Evolutionary conservation across 1,140 invertebrate genomes (phyloP).

Genomic region (Cherax quadricarinatus): DNA sequence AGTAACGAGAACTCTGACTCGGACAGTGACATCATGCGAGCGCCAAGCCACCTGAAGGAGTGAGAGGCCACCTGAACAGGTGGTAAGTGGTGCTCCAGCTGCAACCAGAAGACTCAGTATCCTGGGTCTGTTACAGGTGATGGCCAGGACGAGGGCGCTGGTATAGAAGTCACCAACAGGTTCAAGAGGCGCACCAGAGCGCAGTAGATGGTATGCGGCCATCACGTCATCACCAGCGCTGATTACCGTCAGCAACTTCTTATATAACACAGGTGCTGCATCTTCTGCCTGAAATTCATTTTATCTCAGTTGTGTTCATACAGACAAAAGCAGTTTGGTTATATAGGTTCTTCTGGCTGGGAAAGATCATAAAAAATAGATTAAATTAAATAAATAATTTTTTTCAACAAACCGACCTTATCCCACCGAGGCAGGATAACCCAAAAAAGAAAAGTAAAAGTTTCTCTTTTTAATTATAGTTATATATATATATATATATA

Average conservation of each 20-base stretch:
- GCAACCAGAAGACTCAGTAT: constrained; percentile 22
- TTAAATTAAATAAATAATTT: no score
- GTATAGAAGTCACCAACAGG: background rate
- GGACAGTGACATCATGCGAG: constrained; percentile 20
- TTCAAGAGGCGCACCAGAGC: constrained; percentile 6
- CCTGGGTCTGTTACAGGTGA: constrained; percentile 29
- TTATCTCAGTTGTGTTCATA: no score
- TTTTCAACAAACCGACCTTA: no score
- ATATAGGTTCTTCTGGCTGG: no score
- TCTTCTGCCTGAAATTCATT: no score
- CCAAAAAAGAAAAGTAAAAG: no score
- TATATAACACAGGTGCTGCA: no score
- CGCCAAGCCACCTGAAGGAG: constrained; percentile 39
- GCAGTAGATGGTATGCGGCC: background rate
- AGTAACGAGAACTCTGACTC: constrained; percentile 3
- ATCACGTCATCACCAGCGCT: constrained; percentile 4
- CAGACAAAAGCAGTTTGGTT: no score
- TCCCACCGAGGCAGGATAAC: no score
- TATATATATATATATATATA: no score
- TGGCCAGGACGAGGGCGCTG: constrained; percentile 24
- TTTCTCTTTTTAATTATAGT: no score
- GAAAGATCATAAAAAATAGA: no score
- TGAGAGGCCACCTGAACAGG: background rate
- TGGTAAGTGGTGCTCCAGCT: constrained; percentile 46
- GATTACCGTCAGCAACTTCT: constrained; percentile 24